phyloP scores from a whole-genome alignment of 2,113 vertebrate genomes.

The Acinonyx jubatus region DNA sequence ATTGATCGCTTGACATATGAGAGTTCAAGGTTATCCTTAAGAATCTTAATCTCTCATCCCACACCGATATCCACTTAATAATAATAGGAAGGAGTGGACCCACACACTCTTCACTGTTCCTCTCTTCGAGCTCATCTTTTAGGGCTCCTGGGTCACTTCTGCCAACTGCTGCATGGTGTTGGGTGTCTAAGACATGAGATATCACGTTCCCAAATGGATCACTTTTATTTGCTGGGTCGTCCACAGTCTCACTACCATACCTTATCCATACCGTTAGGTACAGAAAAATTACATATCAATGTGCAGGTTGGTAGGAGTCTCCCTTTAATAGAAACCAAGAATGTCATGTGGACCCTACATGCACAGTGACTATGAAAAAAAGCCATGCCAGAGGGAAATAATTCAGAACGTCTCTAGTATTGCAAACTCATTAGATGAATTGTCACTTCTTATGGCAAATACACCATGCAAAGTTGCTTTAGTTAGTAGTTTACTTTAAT shows the following conservation, averaged over 20 bases:
- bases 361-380: neutral
- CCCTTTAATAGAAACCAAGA: neutral
- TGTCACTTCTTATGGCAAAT: slow-evolving; percentile 27
- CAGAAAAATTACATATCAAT: neutral
- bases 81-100: too few species aligned
- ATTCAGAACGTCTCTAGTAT: neutral
- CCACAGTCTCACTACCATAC: neutral
- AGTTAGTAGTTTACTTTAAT: slow-evolving; percentile 40
- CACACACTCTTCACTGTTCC: accelerated
- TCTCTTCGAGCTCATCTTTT: neutral
- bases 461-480: neutral
- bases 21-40: neutral
- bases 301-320: neutral
- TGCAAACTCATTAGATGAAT: slow-evolving; percentile 52
- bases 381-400: neutral
- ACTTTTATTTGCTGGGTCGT: neutral
- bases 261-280: neutral
- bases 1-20: neutral
- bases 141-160: neutral
- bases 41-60: neutral
- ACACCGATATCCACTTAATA: neutral
- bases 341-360: neutral
- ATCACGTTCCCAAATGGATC: neutral
- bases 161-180: neutral
- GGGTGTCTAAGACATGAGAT: neutral